These are phyloP conservation scores for Papilio machaon DNA, from an alignment of 1,140 invertebrate genomes.

Conservation along the genomic window DNA sequence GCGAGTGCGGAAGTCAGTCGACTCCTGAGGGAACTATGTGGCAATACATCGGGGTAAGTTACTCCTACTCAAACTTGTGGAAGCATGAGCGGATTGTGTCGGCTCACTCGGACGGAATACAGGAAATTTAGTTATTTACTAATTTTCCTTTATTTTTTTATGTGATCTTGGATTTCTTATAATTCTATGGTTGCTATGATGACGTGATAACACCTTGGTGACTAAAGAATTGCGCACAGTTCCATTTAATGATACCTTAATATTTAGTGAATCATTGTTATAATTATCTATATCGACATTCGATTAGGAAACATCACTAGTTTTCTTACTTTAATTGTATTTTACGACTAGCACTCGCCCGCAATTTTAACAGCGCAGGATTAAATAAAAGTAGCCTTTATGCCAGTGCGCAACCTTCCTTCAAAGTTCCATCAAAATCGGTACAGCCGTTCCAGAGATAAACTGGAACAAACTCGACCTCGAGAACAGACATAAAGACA, in stretches of 20 bases:
- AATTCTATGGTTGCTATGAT: background rate
- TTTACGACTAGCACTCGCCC: background rate
- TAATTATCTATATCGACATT: background rate
- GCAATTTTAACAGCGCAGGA: too few species aligned
- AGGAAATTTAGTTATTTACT: background rate
- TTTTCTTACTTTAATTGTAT: background rate
- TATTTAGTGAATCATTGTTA: background rate
- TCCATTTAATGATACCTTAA: slow-evolving; percentile 13
- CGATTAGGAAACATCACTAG: slow-evolving; percentile 1
- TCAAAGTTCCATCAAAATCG: too few species aligned
- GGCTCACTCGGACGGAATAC: background rate
- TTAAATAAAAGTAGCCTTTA: too few species aligned
- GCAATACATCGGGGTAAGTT: slow-evolving; percentile 54
- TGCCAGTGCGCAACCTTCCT: too few species aligned
- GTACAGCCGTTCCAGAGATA: too few species aligned
- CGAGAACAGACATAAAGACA: too few species aligned
- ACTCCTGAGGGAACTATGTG: slow-evolving; percentile 63
- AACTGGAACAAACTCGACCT: too few species aligned
- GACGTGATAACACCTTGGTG: background rate
- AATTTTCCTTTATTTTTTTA: background rate
- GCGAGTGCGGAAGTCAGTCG: slow-evolving; percentile 60
- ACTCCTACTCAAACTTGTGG: background rate
- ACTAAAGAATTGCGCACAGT: slow-evolving; percentile 10
- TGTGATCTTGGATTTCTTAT: background rate
- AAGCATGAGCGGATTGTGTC: background rate